Base-by-base conservation (phyloP, 2,113 vertebrate species). In the Riparia riparia region DNA sequence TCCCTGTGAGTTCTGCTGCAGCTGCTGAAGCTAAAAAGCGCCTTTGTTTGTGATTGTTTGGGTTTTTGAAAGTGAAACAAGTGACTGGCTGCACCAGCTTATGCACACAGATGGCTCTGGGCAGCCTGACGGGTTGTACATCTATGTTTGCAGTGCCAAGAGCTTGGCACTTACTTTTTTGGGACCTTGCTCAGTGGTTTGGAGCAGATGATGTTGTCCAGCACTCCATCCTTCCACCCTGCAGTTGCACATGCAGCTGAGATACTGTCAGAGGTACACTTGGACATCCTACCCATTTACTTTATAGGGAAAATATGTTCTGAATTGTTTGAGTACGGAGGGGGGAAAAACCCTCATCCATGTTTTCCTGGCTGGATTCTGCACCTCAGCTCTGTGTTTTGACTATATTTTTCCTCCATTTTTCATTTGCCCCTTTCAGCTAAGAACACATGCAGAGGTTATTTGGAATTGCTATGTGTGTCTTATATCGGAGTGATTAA, bases 241-340 rank as follows among this genome's bases (percentile, higher is more conserved):
- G 17, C 28, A 60, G n/a, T 39, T 89, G 45, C 57, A 41, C 73
- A 29, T 26, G 49, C 80, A 68, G 79, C 65, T 86, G 85, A 93
- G 86, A 78, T 86, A 76, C 78, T 79, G 50, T 58, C 45, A 74
- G 61, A 92, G 61, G 28, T 57, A 12, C 39, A 34, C 34, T 95
- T 84, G 82, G 73, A 79, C 88, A 72, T 79, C 54, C 39, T 61
- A 70, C 51, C n/a, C 69, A 4, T 90, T 86, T 92, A 53, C 86
- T 91, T 93, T 94, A 92, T 80, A 44, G 37, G 78, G 64, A 85
- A 95, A 95, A 57, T 86, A 65, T 74, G 77, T 64, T 93, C 91
- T 87, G 50, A 93, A 58, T 39, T 70, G 80, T 74, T 61, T 53
- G 73, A 92, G 31, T 70, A 89, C 93, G 21, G 42, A 73, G 29